A percentile compares a stretch with the other conserved stretches of the same genome.
These are phyloP conservation scores for Plusia festucae DNA, from an alignment of 2,888 invertebrate species.

Conservation along the genomic window DNA sequence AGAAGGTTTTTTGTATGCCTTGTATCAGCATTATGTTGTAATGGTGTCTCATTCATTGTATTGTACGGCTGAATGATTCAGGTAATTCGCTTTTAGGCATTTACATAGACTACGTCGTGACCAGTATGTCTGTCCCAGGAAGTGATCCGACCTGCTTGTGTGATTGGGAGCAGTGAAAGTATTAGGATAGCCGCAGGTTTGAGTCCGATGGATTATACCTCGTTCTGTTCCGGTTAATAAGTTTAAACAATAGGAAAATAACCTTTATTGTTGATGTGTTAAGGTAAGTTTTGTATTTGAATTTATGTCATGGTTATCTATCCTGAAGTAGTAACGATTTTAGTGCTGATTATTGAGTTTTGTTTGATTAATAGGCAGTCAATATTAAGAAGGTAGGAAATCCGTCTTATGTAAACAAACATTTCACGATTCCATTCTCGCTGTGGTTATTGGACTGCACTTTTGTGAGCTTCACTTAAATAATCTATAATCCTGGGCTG, in stretches of 20 bases:
- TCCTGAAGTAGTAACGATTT: slow-evolving; percentile 17
- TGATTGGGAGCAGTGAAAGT: slow-evolving; percentile 64
- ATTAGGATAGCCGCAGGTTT: slow-evolving; percentile 48
- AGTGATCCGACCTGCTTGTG: slow-evolving; percentile 58
- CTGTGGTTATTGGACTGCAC: background rate
- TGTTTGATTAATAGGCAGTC: slow-evolving; percentile 9
- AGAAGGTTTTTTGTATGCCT: background rate
- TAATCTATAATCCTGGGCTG: no score
- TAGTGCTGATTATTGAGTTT: slow-evolving; percentile 19
- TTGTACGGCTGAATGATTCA: slow-evolving; percentile 1
- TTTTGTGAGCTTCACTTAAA: background rate
- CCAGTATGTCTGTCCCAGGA: slow-evolving; percentile 56
- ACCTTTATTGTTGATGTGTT: background rate
- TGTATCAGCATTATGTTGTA: background rate
- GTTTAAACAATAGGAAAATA: background rate
- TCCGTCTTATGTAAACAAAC: background rate
- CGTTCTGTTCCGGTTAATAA: slow-evolving; percentile 37
- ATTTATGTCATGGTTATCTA: slow-evolving; percentile 9
- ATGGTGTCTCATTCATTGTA: slow-evolving; percentile 6
- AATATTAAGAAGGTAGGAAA: background rate
- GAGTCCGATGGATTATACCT: slow-evolving; percentile 38
- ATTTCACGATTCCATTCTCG: background rate
- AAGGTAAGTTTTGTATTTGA: slow-evolving; percentile 15
- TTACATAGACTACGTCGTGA: slow-evolving; percentile 48
- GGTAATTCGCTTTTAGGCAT: background rate